Base-by-base conservation (phyloP, 2,888 invertebrate species). In the Leptothorax acervorum region DNA sequence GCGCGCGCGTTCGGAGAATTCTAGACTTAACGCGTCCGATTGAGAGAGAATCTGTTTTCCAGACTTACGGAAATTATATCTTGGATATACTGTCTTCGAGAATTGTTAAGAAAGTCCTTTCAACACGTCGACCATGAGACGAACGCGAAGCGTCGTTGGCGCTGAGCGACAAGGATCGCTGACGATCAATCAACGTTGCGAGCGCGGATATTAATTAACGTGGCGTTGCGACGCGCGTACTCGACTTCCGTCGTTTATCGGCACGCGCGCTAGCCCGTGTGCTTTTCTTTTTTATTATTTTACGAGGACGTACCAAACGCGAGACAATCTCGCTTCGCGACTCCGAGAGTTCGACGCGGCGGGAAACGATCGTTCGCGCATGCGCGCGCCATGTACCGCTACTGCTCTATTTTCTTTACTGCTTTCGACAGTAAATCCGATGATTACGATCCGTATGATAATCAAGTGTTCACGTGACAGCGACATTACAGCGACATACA, bases 141-240 rank as follows among this genome's bases (percentile, higher is more conserved):
- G 9, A 6, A 39, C 18, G 12, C 12, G n/a, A n/a, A 1, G 28
- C 42, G 18, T 39, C 15, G 15, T 51, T 42, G 28, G 23, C 42
- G 42, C 11, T 57, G 42, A 42, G 11, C 42, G 42, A 39, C 18
- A 48, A 53, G 23, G 18, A 55, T 55, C 71, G 71, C 9, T 11
- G 18, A 2, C 6, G 39, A 57, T 57, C 28, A 18, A 42, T 73
- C 55, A 18, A 28, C 11, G 66, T 39, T 23, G 23, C 18, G 39
- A 55, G 18, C 15, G 15, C 35, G 18, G 6, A 57, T 57, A 73
- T 73, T 42, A 42, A 73, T 57, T 73, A 42, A 73, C 18, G 23
- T 1, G 28, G 4, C 39, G 15, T 55, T 18, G 8, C 5, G 15
- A 42, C 28, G 18, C 28, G 18, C 12, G 31, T 15, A 11, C 65